Base-by-base conservation (phyloP, 2,113 vertebrate species). In the Oryzias melastigma region DNA sequence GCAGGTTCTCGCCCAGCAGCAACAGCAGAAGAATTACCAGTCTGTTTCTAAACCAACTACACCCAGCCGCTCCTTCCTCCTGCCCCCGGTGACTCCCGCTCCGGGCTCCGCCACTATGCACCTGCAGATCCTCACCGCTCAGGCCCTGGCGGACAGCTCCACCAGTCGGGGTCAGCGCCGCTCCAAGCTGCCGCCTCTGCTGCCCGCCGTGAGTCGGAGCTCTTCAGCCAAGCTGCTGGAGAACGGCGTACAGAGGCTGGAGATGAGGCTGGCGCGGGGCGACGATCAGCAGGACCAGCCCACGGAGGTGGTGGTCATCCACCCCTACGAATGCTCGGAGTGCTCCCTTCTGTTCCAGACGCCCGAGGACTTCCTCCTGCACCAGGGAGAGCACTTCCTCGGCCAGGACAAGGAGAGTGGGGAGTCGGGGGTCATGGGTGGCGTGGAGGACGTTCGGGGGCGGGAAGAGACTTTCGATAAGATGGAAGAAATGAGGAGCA, bases 261-360 rank as follows among this genome's bases (percentile, higher is more conserved):
- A 87, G 62, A 16, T 90, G 8, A 80, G 75, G 59, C 73, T 90
- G 75, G 76, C 83, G 40, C 73, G 71, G 17, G 55, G 46, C 3
- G 76, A 77, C 10, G 45, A 22, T 18, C 73, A 83, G 56, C 79
- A 71, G 20, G 78, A 77, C 58, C 71, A 70, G 48, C 54, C 60
- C 2, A 56, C 80, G 1, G 88, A 91, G 74, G 65, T 90, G 67
- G 63, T 91, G 29, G 85, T 91, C 69, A 90, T 94, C 82, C 93
- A 96, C 62, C 94, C 94, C 0, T 96, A 96, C 0, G 94, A 95
- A 68, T 96, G 94, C 82, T 94, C 95, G 0, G 95, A 96, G 80
- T 96, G 95, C 47, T 89, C 91, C 44, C 82, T 93, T 40, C 89
- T 95, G 20, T 95, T 95, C 80, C 90, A 90, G 46, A 95, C 94